Percentiles rank a stretch among this genome's conserved stretches.
phyloP scores from a whole-genome alignment of 2,888 invertebrate genomes.

The Siphonodentalium dalli region DNA sequence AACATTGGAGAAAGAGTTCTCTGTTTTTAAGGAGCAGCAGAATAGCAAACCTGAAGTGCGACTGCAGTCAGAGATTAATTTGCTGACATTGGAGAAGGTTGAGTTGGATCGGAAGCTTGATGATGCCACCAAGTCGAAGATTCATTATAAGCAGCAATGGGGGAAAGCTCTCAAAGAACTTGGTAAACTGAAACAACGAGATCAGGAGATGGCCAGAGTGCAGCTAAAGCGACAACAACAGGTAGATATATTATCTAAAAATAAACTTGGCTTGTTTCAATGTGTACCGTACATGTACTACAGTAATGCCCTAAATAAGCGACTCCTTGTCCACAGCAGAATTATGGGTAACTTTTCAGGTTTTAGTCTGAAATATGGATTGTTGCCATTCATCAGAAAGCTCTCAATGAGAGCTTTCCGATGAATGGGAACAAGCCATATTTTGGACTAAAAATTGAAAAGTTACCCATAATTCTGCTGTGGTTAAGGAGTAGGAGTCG shows the following conservation, averaged over 20 bases:
- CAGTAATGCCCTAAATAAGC: no score
- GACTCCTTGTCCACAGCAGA: no score
- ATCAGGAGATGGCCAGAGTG: conserved; percentile 59
- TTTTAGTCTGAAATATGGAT: no score
- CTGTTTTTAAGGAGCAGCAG: conserved; percentile 58
- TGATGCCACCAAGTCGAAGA: conserved; percentile 61
- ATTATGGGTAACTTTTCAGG: no score
- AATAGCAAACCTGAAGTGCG: conserved; percentile 61
- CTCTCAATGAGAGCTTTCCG: no score
- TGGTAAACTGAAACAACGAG: conserved; percentile 61
- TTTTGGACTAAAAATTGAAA: no score
- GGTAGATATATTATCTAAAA: conserved; percentile 21
- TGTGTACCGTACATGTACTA: no score
- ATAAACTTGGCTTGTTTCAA: conserved; percentile 13
- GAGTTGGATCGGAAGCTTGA: conserved; percentile 65
- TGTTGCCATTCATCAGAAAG: no score
- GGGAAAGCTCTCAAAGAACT: conserved; percentile 64
- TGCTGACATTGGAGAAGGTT: conserved; percentile 65
- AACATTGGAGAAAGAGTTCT: conserved; percentile 58
- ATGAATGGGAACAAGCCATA: no score
- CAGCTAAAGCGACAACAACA: conserved; percentile 55
- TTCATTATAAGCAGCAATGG: conserved; percentile 67
- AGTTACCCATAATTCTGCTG: no score
- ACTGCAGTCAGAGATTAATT: conserved; percentile 65
- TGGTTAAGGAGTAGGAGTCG: no score